Conservation (phyloP, 1,140 invertebrate genomes). For the Papilio dardanus region DNA sequence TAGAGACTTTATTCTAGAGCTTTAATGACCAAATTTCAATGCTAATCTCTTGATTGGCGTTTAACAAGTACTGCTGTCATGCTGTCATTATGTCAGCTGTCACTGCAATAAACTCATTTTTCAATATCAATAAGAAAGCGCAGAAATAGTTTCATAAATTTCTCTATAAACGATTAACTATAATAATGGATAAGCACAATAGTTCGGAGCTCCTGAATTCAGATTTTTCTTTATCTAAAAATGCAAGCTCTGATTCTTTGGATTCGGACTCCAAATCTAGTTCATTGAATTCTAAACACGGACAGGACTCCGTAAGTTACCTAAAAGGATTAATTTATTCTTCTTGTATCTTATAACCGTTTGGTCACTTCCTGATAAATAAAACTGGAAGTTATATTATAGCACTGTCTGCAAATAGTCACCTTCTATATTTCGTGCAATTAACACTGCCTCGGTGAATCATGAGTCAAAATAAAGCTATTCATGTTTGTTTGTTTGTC, state of each 20-base stretch:
- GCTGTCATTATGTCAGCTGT: not conserved
- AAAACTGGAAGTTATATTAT: slow-evolving; percentile 8
- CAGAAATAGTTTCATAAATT: slow-evolving; percentile 19
- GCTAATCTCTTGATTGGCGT: not conserved
- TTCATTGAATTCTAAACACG: slow-evolving; percentile 91
- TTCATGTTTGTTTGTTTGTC: slow-evolving; percentile 75
- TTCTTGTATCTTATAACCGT: slow-evolving; percentile 65
- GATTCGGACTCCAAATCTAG: slow-evolving; percentile 91
- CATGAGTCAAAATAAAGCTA: slow-evolving; percentile 62
- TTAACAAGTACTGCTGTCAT: not conserved
- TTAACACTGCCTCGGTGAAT: slow-evolving; percentile 32
- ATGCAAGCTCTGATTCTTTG: slow-evolving; percentile 90
- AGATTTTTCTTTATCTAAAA: slow-evolving; percentile 78
- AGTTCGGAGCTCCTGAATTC: slow-evolving; percentile 80
- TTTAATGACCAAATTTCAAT: not conserved
- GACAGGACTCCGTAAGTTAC: slow-evolving; percentile 88
- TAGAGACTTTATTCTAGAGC: too few species aligned
- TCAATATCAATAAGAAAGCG: not conserved
- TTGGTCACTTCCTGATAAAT: slow-evolving; percentile 61
- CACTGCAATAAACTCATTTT: not conserved
- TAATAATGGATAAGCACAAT: slow-evolving; percentile 80
- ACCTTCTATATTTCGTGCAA: slow-evolving; percentile 13
- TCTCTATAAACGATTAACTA: slow-evolving; percentile 1
- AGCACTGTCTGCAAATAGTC: not conserved
- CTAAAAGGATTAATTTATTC: slow-evolving; percentile 83